phyloP scores from a whole-genome alignment of 2,797 vertebrate genomes.

The Pseudochirops corinnae region DNA sequence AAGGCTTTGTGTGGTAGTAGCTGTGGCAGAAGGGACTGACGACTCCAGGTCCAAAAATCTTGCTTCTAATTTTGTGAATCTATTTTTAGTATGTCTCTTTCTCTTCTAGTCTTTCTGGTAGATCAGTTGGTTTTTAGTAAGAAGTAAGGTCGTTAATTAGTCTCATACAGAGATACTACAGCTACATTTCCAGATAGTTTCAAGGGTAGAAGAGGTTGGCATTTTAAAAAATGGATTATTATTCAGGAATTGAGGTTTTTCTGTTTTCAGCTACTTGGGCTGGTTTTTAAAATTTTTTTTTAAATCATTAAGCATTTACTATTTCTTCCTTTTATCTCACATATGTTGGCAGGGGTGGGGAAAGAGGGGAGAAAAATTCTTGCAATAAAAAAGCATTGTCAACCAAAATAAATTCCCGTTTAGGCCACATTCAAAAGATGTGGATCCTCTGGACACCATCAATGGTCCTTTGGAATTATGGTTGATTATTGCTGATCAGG shows the following conservation, averaged over 20 bases:
- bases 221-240: slow-evolving; percentile 54
- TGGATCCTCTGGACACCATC: not conserved
- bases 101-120: slow-evolving; percentile 56
- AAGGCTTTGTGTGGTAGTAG: slow-evolving; percentile 33
- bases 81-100: slow-evolving; percentile 52
- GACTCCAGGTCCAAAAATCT: slow-evolving; percentile 57
- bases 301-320: slow-evolving; percentile 22
- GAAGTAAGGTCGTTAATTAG: slow-evolving; percentile 39
- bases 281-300: slow-evolving; percentile 15
- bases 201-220: slow-evolving; percentile 38
- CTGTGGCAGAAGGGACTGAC: slow-evolving; percentile 25
- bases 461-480: not conserved
- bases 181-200: slow-evolving; percentile 58
- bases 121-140: slow-evolving; percentile 45
- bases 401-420: not conserved
- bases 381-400: not conserved
- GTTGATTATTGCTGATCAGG: not conserved
- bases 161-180: slow-evolving; percentile 39
- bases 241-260: slow-evolving; percentile 51
- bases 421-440: not conserved
- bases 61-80: slow-evolving; percentile 28
- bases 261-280: slow-evolving; percentile 43
- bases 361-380: not conserved
- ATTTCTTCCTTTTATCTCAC: slow-evolving; percentile 38
- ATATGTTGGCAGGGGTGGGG: not conserved